phyloP scores from a whole-genome alignment of 2,113 vertebrate genomes.

The Eidolon helvum region DNA sequence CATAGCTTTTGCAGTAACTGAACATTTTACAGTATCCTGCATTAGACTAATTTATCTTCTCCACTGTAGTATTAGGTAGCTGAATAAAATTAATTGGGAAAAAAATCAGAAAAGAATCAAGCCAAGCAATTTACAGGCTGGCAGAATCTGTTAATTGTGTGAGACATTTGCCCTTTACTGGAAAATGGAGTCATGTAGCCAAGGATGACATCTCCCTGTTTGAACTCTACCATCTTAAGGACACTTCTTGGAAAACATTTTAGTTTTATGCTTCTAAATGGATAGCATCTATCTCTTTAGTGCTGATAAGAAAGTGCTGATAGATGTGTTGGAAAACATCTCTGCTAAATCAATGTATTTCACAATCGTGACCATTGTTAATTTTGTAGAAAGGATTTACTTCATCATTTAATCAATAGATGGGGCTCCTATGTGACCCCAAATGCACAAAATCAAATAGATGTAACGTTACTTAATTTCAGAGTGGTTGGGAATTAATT shows the following conservation, averaged over 20 bases:
- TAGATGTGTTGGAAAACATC: neutral
- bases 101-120: constrained; percentile 59
- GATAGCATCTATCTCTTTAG: neutral
- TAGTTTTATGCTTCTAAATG: constrained; percentile 60
- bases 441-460: neutral
- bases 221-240: constrained; percentile 53
- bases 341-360: neutral
- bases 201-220: neutral
- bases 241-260: constrained; percentile 63
- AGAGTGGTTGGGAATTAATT: constrained; percentile 1
- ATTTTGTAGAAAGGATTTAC: neutral
- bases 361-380: neutral
- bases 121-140: constrained; percentile 50
- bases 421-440: neutral
- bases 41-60: constrained; percentile 52
- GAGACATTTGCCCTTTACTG: constrained; percentile 61
- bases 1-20: constrained; percentile 62
- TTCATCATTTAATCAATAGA: neutral
- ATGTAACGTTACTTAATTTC: neutral
- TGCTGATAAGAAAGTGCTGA: neutral
- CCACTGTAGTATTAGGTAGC: constrained; percentile 7
- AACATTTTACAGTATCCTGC: constrained; percentile 38
- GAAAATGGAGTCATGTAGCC: constrained; percentile 62
- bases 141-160: constrained; percentile 70
- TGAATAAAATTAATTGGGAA: constrained; percentile 59